Percentiles rank a stretch among this genome's conserved stretches.
Conservation (phyloP, 1,140 invertebrate genomes). For the Trichonephila clavata region DNA sequence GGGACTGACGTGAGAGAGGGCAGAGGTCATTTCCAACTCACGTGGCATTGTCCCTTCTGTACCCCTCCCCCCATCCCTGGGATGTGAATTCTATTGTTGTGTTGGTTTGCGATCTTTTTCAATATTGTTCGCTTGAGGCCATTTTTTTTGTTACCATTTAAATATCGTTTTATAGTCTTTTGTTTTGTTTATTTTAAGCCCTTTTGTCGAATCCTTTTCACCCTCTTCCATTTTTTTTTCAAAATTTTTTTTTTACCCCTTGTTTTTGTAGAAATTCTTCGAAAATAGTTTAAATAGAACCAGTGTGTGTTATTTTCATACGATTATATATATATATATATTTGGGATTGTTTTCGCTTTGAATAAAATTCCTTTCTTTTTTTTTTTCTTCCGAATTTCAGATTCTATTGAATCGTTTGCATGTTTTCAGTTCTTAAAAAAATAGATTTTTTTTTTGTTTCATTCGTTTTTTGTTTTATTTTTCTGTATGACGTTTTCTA, state of each 20-base stretch:
- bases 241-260: background rate
- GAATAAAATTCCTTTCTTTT: too few species aligned
- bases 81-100: slow-evolving; percentile 27
- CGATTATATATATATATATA: too few species aligned
- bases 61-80: background rate
- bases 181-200: background rate
- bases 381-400: background rate
- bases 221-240: background rate
- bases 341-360: too few species aligned
- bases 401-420: background rate
- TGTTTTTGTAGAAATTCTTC: too few species aligned
- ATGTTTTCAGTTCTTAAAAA: background rate
- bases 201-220: background rate
- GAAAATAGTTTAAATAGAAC: too few species aligned
- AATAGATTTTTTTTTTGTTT: background rate
- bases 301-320: background rate
- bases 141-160: background rate
- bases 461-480: background rate
- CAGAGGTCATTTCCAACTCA: slow-evolving; percentile 26
- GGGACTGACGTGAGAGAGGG: slow-evolving; percentile 52
- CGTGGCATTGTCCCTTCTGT: slow-evolving; percentile 33
- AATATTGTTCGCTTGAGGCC: background rate
- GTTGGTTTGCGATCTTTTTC: background rate
- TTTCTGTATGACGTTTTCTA: background rate
- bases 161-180: background rate